Percentiles rank a stretch among this genome's conserved stretches.
phyloP scores from a whole-genome alignment of 2,888 invertebrate species.

The Clivina fossor region DNA sequence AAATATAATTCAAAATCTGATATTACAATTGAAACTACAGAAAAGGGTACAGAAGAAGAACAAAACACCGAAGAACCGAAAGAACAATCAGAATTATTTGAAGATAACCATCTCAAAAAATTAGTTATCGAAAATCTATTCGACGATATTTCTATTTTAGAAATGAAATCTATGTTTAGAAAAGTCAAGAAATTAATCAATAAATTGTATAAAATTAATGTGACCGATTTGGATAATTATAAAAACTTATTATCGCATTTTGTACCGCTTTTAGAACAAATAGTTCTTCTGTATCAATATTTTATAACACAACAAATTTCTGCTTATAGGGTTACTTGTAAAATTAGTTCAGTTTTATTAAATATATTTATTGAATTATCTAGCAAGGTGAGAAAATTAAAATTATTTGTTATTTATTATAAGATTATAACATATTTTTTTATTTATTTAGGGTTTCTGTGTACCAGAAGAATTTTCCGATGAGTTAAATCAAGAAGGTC shows the following conservation, averaged over 20 bases:
- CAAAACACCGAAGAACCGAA: constrained; percentile 45
- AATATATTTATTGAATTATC: constrained; percentile 84
- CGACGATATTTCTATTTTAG: constrained; percentile 62
- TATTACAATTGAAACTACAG: constrained; percentile 52
- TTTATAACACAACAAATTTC: constrained; percentile 77
- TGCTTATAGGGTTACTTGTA: constrained; percentile 76
- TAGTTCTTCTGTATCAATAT: constrained; percentile 72
- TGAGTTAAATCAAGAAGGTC: constrained; percentile 63
- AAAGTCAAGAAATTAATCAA: constrained; percentile 47
- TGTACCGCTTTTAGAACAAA: constrained; percentile 77
- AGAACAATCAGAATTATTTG: constrained; percentile 56
- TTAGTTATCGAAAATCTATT: constrained; percentile 65
- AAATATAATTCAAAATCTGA: constrained; percentile 53
- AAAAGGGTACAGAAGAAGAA: constrained; percentile 44
- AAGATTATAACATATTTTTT: not conserved
- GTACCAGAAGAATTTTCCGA: constrained; percentile 83
- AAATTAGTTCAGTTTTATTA: constrained; percentile 79
- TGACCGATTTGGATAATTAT: constrained; percentile 42
- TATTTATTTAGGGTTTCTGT: constrained; percentile 76
- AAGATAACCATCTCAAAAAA: constrained; percentile 68
- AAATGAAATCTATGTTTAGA: constrained; percentile 53
- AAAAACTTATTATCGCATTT: constrained; percentile 45
- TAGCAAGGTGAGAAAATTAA: constrained; percentile 58
- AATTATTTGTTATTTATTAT: not conserved
- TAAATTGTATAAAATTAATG: constrained; percentile 54